Evolutionary conservation across 2,888 invertebrate species (phyloP).

Genomic region (Marasmarcha lunaedactyla): DNA sequence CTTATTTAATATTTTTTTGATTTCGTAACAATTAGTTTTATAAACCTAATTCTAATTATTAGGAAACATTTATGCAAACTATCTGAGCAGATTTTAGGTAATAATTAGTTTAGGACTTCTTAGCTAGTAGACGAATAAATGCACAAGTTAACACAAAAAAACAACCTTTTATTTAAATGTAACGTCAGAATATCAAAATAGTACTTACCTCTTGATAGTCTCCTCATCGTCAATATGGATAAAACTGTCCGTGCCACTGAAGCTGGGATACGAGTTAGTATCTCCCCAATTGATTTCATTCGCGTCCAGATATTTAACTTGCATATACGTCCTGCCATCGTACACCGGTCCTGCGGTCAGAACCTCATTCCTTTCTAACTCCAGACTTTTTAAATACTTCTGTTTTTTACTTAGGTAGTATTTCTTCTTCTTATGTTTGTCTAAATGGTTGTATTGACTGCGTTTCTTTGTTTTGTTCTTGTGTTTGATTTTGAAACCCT

Average conservation of each 20-base stretch:
- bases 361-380: constrained; percentile 32
- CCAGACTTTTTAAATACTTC: constrained; percentile 25
- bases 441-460: constrained; percentile 23
- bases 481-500: constrained; percentile 47
- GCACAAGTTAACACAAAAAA: too few species aligned
- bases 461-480: constrained; percentile 42
- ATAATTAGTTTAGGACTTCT: too few species aligned
- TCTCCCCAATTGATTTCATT: constrained; percentile 57
- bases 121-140: too few species aligned
- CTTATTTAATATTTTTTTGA: too few species aligned
- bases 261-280: constrained; percentile 75
- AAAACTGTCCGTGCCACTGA: constrained; percentile 86
- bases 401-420: constrained; percentile 38
- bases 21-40: too few species aligned
- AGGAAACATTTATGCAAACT: too few species aligned
- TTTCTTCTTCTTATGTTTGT: constrained; percentile 43
- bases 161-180: too few species aligned
- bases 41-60: too few species aligned
- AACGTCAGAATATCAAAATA: too few species aligned
- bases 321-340: constrained; percentile 56
- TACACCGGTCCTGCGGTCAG: constrained; percentile 37
- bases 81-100: too few species aligned
- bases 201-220: constrained; percentile 80
- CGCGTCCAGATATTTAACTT: constrained; percentile 54
- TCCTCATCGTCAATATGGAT: constrained; percentile 89